phyloP scores from a whole-genome alignment of 2,888 invertebrate species.

The Eudemis profundana region DNA sequence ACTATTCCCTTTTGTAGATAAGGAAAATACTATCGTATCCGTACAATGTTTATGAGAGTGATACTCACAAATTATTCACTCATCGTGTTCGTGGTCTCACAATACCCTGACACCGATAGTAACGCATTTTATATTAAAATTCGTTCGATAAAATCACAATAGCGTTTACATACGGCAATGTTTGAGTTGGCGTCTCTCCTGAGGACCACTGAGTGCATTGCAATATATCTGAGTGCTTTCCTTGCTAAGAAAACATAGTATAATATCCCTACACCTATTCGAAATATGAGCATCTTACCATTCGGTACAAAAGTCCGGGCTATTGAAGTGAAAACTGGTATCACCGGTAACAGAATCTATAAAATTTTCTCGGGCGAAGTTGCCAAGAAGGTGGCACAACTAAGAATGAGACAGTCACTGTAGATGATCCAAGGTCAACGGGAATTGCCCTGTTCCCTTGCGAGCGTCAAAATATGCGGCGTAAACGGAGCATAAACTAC shows the following conservation, averaged over 20 bases:
- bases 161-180: conserved; percentile 36
- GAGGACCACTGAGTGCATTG: conserved; percentile 40
- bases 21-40: no score
- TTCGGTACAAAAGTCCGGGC: neutral
- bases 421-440: no score
- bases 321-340: no score
- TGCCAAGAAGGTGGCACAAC: no score
- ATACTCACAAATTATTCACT: neutral
- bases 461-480: no score
- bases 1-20: no score
- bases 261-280: conserved; percentile 11
- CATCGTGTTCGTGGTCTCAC: no score
- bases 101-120: conserved; percentile 5
- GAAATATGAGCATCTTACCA: neutral
- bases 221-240: conserved; percentile 42
- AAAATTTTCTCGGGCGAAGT: no score
- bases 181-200: conserved; percentile 40
- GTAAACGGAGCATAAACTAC: no score
- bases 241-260: conserved; percentile 22
- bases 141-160: conserved; percentile 44
- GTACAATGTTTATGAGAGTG: neutral
- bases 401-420: no score
- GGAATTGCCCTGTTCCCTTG: no score
- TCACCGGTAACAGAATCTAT: no score
- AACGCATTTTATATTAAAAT: conserved; percentile 36